Conservation (phyloP, 2,888 invertebrate species). For the Eupithecia tripunctaria region DNA sequence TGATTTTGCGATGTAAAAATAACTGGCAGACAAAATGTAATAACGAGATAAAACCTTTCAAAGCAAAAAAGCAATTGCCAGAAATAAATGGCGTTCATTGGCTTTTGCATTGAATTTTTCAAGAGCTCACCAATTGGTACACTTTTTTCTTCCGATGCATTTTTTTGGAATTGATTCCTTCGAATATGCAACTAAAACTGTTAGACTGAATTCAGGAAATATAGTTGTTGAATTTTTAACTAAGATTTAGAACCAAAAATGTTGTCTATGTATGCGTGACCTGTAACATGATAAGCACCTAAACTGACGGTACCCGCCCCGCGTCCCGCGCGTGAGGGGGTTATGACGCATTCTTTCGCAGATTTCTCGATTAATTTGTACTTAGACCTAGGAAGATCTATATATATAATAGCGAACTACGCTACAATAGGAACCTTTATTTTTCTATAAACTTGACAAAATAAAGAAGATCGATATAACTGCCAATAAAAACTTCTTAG, state of each 20-base stretch:
- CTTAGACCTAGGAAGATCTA: too few relatives aligned
- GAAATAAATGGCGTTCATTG: background rate
- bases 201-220: background rate
- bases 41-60: constrained; percentile 34
- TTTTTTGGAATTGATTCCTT: background rate
- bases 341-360: too few relatives aligned
- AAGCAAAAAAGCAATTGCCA: constrained; percentile 8
- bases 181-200: background rate
- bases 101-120: background rate
- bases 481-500: too few relatives aligned
- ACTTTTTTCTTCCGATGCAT: background rate
- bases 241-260: too few relatives aligned
- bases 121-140: background rate
- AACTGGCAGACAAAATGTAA: constrained; percentile 40
- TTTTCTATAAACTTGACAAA: background rate
- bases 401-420: too few relatives aligned
- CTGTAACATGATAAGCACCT: too few relatives aligned
- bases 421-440: background rate
- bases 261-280: background rate
- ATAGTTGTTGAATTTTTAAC: background rate
- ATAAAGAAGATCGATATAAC: background rate
- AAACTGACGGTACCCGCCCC: too few relatives aligned
- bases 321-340: too few relatives aligned
- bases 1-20: constrained; percentile 55
- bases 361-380: too few relatives aligned